Evolutionary conservation across 2,797 vertebrate genomes (phyloP), one percentile per base, ranked within the genome.

Genomic region (Cuculus canorus): DNA sequence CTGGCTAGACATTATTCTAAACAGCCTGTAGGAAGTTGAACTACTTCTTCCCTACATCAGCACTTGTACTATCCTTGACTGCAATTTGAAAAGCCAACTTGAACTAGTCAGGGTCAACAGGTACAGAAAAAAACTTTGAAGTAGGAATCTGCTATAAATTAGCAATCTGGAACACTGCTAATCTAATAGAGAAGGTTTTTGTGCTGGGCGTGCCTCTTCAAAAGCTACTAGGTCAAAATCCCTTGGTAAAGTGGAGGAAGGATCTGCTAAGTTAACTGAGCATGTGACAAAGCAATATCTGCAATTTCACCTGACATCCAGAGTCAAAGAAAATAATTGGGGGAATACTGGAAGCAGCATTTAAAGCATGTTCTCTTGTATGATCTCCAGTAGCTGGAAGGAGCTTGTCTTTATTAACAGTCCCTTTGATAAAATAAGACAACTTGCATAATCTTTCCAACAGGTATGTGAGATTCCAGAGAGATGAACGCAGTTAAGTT

Each of bases 401-500:
- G 30, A 79, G 24, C 60, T 85, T 54, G 39, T 48, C 57, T 91
- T 92, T 91, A 88, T 60, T 71, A 92, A 76, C 9, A 95, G 37
- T 79, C 2, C 7, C 17, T 63, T 82, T 52, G 19, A 63, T 77
- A 70, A 71, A 71, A 75, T 4, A 52, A 64, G n/a, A 22, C 50
- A 91, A 28, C 16, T 77, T 68, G 60, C 14, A 5, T 60, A 56
- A 75, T 75, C 60, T 89, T 94, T 88, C 68, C 76, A 96, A 91
- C 4, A 85, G 73, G 68, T 89, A 73, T 15, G 14, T 65, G 33
- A 92, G 33, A 91, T 71, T 91, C 17, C 33, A 83, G 57, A 91
- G 89, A 92, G 80, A 86, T 61, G 91, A 79, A 76, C n/a, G 14
- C 28, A 86, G 39, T n/a, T 27, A 92, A 83, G 24, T 63, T 86